Evolutionary conservation across 2,888 invertebrate genomes (phyloP).

Genomic region (Mesochorus sp.): DNA sequence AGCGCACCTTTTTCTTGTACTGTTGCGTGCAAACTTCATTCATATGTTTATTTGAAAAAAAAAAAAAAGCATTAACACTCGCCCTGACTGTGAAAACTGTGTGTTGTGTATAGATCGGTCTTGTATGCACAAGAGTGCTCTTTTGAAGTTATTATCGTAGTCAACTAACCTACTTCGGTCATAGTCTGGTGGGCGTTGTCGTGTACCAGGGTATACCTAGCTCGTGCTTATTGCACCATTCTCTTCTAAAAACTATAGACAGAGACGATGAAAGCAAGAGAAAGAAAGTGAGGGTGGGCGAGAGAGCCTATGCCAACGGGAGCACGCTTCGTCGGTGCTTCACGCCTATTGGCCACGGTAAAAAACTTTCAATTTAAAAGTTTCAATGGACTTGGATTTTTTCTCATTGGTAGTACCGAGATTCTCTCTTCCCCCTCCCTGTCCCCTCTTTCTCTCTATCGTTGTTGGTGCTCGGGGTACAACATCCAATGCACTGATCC

Average conservation of each 20-base stretch:
- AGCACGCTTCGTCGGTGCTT: too few species aligned
- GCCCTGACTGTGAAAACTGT: background rate
- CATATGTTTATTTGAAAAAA: background rate
- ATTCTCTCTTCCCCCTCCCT: constrained; percentile 1
- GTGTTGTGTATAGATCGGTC: background rate
- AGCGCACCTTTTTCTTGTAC: background rate
- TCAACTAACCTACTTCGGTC: constrained; percentile 37
- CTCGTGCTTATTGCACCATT: constrained; percentile 17
- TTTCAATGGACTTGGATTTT: constrained; percentile 57
- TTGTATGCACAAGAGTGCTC: background rate
- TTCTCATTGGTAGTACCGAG: constrained; percentile 23
- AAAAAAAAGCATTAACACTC: background rate
- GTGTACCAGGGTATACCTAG: background rate
- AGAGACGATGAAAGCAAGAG: background rate
- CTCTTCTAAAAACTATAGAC: constrained; percentile 8
- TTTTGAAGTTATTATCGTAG: constrained; percentile 41
- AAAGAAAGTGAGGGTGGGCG: background rate
- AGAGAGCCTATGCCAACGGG: background rate
- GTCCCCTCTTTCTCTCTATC: background rate
- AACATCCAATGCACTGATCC: background rate
- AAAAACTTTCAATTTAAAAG: constrained; percentile 59
- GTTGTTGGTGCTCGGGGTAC: background rate
- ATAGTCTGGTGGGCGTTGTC: background rate
- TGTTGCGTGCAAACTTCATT: background rate
- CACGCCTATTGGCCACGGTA: constrained; percentile 7